Base-by-base conservation (phyloP, 2,113 vertebrate species). In the Trichomycterus rosablanca region DNA sequence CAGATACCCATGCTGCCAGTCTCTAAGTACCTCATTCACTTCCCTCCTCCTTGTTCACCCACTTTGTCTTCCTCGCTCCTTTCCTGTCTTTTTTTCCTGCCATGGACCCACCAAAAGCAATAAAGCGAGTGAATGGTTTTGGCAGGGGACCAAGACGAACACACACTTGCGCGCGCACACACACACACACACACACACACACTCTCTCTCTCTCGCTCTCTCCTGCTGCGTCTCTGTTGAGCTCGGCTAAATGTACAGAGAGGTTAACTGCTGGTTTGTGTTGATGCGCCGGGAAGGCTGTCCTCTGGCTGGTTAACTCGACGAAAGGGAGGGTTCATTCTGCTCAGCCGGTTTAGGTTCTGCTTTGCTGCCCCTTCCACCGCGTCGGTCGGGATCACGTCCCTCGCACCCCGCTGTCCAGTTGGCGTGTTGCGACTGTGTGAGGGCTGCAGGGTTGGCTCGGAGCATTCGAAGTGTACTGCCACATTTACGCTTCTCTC, bases 161-260 rank as follows among this genome's bases (percentile, higher is more conserved):
- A 54, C 28, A 15, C 60, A 49, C 63, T n/a, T n/a, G n/a, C n/a
- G n/a, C n/a, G n/a, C n/a, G n/a, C n/a, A n/a, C n/a, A 49, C 49
- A 20, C 23, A 26, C 15, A 3, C 28, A 34, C 44, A 15, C 77
- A 1, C 58, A 51, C 54, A 52, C 46, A 24, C 42, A 16, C 11
- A 3, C 22, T 23, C 22, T 1, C 79, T 24, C 9, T 32, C 30
- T 9, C n/a, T n/a, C n/a, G 77, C 79, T 20, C 28, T 19, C 75
- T 76, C 80, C 80, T 80, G 81, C 80, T 60, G 78, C 11, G 34
- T 54, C 73, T 76, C 79, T 73, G 84, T 82, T 80, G 81, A 80
- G 84, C 76, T 74, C 83, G 81, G 76, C 78, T 84, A 82, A 75
- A 71, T 63, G 74, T 77, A 76, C 82, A 86, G 81, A 87, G 83